These are phyloP conservation scores for Axea sp. DNA, from an alignment of 2,888 invertebrate genomes.

Conservation along the genomic window DNA sequence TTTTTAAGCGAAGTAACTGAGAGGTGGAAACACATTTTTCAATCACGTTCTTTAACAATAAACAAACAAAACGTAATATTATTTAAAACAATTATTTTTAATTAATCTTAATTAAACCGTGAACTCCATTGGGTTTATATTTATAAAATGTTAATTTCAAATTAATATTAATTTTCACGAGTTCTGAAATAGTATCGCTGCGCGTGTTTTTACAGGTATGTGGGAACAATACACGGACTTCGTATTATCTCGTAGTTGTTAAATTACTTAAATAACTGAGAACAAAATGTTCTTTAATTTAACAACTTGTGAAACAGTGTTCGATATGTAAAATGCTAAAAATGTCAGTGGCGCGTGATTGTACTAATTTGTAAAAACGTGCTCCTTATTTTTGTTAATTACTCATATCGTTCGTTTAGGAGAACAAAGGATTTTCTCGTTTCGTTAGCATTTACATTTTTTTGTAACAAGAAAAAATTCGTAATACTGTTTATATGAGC, in stretches of 20 bases:
- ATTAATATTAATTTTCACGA: conserved; percentile 17
- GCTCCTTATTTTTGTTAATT: conserved; percentile 22
- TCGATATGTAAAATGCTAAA: conserved; percentile 16
- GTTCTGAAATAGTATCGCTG: conserved; percentile 10
- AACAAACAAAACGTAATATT: too few relatives aligned
- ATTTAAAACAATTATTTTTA: too few relatives aligned
- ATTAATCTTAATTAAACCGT: too few relatives aligned
- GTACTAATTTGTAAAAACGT: conserved; percentile 38
- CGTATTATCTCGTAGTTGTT: conserved; percentile 24
- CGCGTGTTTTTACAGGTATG: conserved; percentile 38
- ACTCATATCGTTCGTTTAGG: conserved; percentile 17
- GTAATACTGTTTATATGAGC: too few relatives aligned
- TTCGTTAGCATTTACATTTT: too few relatives aligned
- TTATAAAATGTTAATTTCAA: too few relatives aligned
- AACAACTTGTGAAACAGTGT: too few relatives aligned
- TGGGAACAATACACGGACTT: conserved; percentile 48
- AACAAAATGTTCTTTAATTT: conserved; percentile 17
- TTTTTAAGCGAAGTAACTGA: too few relatives aligned
- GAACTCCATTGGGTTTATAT: too few relatives aligned
- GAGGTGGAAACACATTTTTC: too few relatives aligned
- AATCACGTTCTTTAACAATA: too few relatives aligned
- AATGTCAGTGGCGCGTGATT: conserved; percentile 24
- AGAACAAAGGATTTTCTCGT: conserved; percentile 36
- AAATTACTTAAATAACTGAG: conserved; percentile 26
- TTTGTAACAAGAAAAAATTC: neutral